Evolutionary conservation across 2,113 vertebrate species (phyloP).

Genomic region (Notarius lentiginosus): DNA sequence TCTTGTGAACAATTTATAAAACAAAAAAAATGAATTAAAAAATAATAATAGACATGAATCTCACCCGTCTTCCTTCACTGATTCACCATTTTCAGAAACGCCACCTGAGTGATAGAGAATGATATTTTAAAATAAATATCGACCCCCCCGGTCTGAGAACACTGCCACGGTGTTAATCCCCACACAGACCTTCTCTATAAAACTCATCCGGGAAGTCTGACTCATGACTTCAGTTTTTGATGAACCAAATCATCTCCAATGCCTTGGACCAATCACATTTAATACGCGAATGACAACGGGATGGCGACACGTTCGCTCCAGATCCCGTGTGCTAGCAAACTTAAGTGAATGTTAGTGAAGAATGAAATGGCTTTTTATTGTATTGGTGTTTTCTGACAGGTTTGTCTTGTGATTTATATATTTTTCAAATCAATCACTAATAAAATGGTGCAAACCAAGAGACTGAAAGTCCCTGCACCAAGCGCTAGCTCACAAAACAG

Average conservation of each 20-base stretch:
- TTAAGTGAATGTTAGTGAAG: background rate
- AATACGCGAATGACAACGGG: background rate
- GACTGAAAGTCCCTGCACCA: background rate
- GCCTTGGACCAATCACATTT: background rate
- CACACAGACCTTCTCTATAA: background rate
- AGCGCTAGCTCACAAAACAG: background rate
- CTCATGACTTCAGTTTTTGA: too few species aligned
- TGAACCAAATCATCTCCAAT: background rate
- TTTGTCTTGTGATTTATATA: background rate
- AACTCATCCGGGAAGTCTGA: background rate
- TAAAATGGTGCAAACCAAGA: background rate
- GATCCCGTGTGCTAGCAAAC: background rate
- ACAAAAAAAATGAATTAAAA: too few species aligned
- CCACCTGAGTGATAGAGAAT: constrained; percentile 54
- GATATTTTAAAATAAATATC: too few species aligned
- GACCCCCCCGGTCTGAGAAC: too few species aligned
- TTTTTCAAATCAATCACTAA: too few species aligned
- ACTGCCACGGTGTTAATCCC: too few species aligned
- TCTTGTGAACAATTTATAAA: background rate
- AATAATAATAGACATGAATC: background rate
- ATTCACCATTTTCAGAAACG: constrained; percentile 48
- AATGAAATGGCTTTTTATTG: background rate
- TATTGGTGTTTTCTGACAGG: background rate
- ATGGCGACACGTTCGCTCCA: background rate
- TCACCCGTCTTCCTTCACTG: background rate